phyloP scores from a whole-genome alignment of 2,113 vertebrate genomes.

The Lampris incognitus region DNA sequence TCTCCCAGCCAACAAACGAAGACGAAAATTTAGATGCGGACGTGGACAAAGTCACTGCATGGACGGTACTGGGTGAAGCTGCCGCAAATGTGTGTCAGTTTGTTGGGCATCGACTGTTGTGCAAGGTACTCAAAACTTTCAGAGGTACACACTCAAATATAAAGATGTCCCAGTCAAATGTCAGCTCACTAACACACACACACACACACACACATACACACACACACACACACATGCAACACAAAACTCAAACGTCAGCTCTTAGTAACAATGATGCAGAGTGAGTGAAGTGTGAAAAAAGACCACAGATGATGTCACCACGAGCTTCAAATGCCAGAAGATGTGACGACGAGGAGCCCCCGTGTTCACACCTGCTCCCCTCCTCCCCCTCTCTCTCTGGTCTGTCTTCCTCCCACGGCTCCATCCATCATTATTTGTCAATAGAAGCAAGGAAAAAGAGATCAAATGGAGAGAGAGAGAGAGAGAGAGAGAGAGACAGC shows the following conservation, averaged over 20 bases:
- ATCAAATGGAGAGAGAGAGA: background rate
- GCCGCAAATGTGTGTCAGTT: too few species aligned
- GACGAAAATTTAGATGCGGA: too few species aligned
- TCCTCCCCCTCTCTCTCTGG: background rate
- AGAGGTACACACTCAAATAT: conserved; percentile 6
- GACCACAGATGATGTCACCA: conserved; percentile 14
- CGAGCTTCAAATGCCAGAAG: conserved; percentile 10
- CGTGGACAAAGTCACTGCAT: too few species aligned
- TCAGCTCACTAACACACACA: background rate
- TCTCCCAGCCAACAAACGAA: too few species aligned
- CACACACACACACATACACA: background rate
- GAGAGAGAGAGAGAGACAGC: background rate
- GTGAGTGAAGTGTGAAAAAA: conserved; percentile 20
- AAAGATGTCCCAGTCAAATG: conserved; percentile 11
- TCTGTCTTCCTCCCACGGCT: background rate
- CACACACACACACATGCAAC: background rate
- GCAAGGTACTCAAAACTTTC: conserved; percentile 37
- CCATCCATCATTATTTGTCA: background rate
- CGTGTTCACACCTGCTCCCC: background rate
- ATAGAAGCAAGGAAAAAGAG: background rate
- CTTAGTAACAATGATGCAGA: conserved; percentile 46
- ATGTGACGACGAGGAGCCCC: conserved; percentile 17
- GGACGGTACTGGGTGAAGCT: too few species aligned
- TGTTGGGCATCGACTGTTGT: conserved; percentile 7
- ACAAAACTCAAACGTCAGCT: background rate